phyloP scores from a whole-genome alignment of 2,888 invertebrate species.

The Anoplius nigerrimus region DNA sequence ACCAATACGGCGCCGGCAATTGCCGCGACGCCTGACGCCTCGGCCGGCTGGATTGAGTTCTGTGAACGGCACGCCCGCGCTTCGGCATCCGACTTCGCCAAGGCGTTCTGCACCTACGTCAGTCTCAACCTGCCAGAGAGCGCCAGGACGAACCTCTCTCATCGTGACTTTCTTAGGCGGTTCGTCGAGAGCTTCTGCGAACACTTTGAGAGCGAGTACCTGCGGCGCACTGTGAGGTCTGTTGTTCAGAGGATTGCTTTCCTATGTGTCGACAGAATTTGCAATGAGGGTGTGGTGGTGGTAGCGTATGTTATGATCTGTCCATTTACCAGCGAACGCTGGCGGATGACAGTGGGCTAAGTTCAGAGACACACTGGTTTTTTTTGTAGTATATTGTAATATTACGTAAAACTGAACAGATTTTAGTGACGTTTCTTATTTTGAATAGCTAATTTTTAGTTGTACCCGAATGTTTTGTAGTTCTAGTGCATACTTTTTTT shows the following conservation, averaged over 20 bases:
- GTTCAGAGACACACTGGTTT: too few species aligned
- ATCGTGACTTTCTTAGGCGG: constrained; percentile 87
- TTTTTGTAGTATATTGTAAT: too few species aligned
- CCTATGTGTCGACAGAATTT: not conserved
- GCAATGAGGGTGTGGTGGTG: not conserved
- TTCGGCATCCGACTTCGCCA: constrained; percentile 92
- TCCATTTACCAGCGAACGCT: too few species aligned
- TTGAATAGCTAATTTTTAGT: too few species aligned
- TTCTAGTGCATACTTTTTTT: too few species aligned
- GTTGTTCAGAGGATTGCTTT: constrained; percentile 3
- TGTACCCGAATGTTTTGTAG: too few species aligned
- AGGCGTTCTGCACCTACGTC: constrained; percentile 88
- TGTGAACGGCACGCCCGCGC: constrained; percentile 91
- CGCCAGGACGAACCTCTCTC: constrained; percentile 81
- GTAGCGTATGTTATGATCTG: too few species aligned
- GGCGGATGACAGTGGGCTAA: too few species aligned
- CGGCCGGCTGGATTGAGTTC: constrained; percentile 85
- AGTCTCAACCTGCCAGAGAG: constrained; percentile 83
- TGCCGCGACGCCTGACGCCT: constrained; percentile 77
- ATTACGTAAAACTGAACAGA: too few species aligned
- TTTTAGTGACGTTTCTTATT: too few species aligned
- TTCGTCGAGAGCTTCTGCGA: constrained; percentile 90
- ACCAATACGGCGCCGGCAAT: constrained; percentile 52
- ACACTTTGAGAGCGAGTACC: constrained; percentile 89
- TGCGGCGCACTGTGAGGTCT: constrained; percentile 75